Evolutionary conservation across 2,113 vertebrate genomes (phyloP), one percentile per base, ranked within the genome.

Genomic region (Strigops habroptila): DNA sequence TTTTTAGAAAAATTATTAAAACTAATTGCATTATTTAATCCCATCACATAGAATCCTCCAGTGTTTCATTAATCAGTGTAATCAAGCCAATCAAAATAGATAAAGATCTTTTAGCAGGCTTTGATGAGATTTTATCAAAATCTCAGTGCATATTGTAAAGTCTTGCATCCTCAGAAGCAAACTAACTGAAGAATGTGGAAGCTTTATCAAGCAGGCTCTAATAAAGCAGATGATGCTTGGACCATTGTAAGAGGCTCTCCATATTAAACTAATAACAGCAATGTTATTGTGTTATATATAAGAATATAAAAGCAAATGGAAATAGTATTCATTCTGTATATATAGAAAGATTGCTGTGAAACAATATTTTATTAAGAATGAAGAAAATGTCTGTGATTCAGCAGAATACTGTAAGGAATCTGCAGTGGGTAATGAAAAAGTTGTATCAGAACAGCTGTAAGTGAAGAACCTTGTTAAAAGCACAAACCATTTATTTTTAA

Each of bases 61-160:
- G 97, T 96, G 97, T 96, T 97, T 96, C 94, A 95, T 97, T 97
- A 97, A 97, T 97, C 97, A 96, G 96, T 93, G 94, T 97, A 97
- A 97, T 97, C 97, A 97, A 97, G 95, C 92, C 97, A 97, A 96
- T 96, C 96, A 97, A 96, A 97, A 96, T 91, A 97, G 96, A 97
- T 97, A 97, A 97, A 95, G 97, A 97, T 97, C 97, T 97, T 97
- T 97, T 96, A 97, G 95, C 84, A 90, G 91, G 90, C 97, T 97
- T 97, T 97, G 97, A 97, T 96, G 97, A 97, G 97, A 97, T 97
- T 97, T 97, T 97, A 97, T 97, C 97, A 97, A 90, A 95, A 97
- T 94, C 97, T 96, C 94, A 49, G 74, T 90, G 92, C 93, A 79
- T 95, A 92, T 96, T 96, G 95, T 95, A 97, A 95, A 97, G 95